Evolutionary conservation across 2,888 invertebrate species (phyloP).

Genomic region (Meiosimyza decipiens): DNA sequence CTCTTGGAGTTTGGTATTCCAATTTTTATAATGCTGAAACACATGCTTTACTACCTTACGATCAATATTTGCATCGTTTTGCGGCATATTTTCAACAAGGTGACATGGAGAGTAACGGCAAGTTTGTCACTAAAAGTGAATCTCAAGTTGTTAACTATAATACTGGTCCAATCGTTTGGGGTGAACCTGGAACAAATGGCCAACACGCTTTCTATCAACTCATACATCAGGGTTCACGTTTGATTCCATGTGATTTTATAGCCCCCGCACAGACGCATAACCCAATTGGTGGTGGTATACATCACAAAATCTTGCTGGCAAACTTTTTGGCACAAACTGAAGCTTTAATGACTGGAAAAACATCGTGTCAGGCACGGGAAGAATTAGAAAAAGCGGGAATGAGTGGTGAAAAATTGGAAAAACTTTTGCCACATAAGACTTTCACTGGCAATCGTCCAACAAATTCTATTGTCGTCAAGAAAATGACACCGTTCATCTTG

Average conservation of each 20-base stretch:
- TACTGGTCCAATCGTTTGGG: constrained; percentile 70
- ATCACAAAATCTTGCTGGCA: constrained; percentile 94
- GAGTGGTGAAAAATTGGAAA: constrained; percentile 76
- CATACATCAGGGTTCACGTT: constrained; percentile 85
- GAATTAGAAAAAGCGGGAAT: constrained; percentile 86
- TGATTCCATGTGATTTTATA: constrained; percentile 97
- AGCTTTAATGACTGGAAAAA: constrained; percentile 89
- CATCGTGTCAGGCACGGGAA: constrained; percentile 72
- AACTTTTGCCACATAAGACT: constrained; percentile 94
- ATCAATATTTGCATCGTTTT: constrained; percentile 98
- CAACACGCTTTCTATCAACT: constrained; percentile 99
- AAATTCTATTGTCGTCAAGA: constrained; percentile 93
- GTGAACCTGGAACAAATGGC: constrained; percentile 99
- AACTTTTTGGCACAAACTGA: constrained; percentile 99
- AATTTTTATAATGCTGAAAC: constrained; percentile 97
- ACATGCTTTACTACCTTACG: constrained; percentile 95
- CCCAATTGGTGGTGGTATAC: constrained; percentile 80
- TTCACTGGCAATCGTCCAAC: constrained; percentile 98
- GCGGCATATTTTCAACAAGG: constrained; percentile 99
- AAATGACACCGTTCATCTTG: constrained; percentile 91
- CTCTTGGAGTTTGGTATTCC: constrained; percentile 93
- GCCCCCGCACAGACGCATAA: constrained; percentile 94
- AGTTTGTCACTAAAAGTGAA: constrained; percentile 80
- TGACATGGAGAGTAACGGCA: constrained; percentile 99
- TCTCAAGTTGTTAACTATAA: constrained; percentile 69